Percentiles rank a stretch among this genome's conserved stretches.
phyloP scores from a whole-genome alignment of 35 echinoderm and acorn worm genomes.

The Hemicentrotus pulcherrimus region DNA sequence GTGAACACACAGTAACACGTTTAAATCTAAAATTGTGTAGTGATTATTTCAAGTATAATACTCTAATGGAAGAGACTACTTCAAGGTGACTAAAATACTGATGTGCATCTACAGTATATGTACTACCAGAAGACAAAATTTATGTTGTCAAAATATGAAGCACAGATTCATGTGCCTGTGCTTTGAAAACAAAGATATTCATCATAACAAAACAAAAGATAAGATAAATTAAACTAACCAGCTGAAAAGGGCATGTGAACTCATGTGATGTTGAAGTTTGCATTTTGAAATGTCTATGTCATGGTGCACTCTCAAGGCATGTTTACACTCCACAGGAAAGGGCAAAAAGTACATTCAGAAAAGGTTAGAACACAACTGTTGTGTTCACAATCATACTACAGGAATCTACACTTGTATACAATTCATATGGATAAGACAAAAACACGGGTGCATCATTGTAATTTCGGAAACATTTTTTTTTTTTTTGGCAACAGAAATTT shows the following conservation, averaged over 20 bases:
- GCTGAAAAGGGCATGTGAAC: background rate
- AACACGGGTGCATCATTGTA: background rate
- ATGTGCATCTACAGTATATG: background rate
- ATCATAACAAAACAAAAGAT: background rate
- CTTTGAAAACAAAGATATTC: background rate
- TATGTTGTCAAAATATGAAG: background rate
- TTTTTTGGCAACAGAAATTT: background rate
- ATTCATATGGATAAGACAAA: background rate
- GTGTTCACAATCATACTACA: background rate
- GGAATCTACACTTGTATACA: background rate
- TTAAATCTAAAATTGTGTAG: too few species aligned
- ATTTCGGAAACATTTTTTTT: background rate
- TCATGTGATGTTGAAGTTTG: background rate
- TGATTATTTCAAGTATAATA: too few species aligned
- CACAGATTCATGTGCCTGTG: background rate
- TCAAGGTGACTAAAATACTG: background rate
- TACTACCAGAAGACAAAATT: background rate
- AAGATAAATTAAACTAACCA: background rate
- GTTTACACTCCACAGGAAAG: background rate
- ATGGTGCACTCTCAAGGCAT: background rate
- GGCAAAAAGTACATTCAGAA: background rate
- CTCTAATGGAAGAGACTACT: background rate
- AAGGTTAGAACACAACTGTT: background rate
- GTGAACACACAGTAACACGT: too few species aligned
- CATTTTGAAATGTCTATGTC: background rate